Percentiles rank a stretch among this genome's conserved stretches.
These are phyloP conservation scores for Thalassoma bifasciatum DNA, from an alignment of 2,113 vertebrate genomes.

Conservation along the genomic window DNA sequence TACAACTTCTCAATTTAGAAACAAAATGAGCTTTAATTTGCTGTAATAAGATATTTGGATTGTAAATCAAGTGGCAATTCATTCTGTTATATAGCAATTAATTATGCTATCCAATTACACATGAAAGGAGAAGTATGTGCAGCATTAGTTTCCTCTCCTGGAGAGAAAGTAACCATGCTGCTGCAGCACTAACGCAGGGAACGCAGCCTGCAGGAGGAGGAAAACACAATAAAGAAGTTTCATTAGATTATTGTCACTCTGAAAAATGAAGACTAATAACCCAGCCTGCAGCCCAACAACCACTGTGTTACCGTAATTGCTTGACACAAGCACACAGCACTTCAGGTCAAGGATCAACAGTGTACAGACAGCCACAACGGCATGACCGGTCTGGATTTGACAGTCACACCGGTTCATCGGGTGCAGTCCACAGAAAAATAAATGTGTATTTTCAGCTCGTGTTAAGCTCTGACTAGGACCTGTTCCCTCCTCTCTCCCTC, in stretches of 20 bases:
- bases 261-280: conserved; percentile 39
- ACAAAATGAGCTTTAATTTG: background rate
- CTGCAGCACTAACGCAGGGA: background rate
- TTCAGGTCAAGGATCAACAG: conserved; percentile 39
- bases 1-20: background rate
- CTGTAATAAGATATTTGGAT: background rate
- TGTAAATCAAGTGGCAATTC: background rate
- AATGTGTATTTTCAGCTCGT: conserved; percentile 47
- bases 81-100: conserved; percentile 8
- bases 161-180: conserved; percentile 15
- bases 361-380: conserved; percentile 43
- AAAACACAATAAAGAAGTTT: conserved; percentile 34
- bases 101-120: conserved; percentile 13
- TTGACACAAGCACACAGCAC: conserved; percentile 16
- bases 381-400: conserved; percentile 46
- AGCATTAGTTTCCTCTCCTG: conserved; percentile 4
- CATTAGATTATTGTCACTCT: conserved; percentile 25
- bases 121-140: background rate
- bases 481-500: conserved; percentile 27
- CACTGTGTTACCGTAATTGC: conserved; percentile 35
- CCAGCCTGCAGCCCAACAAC: background rate
- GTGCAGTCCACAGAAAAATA: conserved; percentile 46
- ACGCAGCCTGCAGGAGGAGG: conserved; percentile 1
- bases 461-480: conserved; percentile 35
- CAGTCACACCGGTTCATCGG: conserved; percentile 34